Evolutionary conservation across 2,113 vertebrate genomes (phyloP).

Genomic region (Cathartes aura): DNA sequence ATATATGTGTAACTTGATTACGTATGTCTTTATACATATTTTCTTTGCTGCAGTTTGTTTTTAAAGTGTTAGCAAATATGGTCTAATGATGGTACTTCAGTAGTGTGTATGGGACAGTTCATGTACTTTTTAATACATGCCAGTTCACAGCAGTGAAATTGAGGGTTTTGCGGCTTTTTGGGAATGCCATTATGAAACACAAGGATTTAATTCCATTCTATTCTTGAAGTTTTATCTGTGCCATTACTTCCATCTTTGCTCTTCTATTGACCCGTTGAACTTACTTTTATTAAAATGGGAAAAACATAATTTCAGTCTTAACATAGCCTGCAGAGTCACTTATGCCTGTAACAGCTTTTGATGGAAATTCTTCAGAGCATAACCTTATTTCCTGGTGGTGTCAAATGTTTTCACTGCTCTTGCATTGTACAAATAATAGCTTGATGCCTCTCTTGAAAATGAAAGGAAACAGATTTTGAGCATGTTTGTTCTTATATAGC

Average conservation of each 20-base stretch:
- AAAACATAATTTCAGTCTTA: not conserved
- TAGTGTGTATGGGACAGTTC: not conserved
- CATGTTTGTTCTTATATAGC: not conserved
- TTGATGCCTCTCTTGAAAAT: not conserved
- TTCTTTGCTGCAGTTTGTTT: not conserved
- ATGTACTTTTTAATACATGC: not conserved
- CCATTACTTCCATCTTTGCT: not conserved
- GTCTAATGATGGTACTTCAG: not conserved
- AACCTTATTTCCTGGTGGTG: not conserved
- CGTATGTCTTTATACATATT: not conserved
- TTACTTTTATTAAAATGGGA: not conserved
- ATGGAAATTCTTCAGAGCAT: not conserved
- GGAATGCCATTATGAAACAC: not conserved
- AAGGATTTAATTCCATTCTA: not conserved
- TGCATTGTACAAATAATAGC: not conserved
- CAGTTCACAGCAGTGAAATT: not conserved
- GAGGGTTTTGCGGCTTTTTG: not conserved
- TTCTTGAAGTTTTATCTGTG: not conserved
- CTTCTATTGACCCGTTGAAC: not conserved
- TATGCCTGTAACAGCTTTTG: not conserved
- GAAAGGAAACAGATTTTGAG: not conserved
- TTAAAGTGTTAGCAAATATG: not conserved
- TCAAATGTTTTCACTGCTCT: not conserved
- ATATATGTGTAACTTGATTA: not conserved
- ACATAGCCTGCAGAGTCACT: not conserved